Base-by-base conservation (phyloP, 1,140 invertebrate genomes). In the Aphelinus atriplicis region DNA sequence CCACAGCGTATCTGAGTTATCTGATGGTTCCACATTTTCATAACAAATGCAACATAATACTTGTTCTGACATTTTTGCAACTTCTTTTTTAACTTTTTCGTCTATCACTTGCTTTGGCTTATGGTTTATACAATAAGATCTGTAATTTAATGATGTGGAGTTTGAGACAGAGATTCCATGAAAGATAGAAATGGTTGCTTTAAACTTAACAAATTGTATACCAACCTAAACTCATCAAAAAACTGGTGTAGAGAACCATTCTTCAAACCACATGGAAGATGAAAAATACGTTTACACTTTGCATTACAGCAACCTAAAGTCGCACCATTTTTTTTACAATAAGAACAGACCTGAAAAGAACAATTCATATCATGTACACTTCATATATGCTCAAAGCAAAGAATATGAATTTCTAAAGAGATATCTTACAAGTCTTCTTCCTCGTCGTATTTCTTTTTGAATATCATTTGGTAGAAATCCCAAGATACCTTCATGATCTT, bases 391-490 rank as follows among this genome's bases (percentile, higher is more conserved):
- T 58, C 67, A 43, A 68, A 46, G 53, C 0, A 42, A 26, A 26
- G 26, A 26, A 26, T 26, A 26, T 26, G 26, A 26, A 26, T 26
- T 26, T 26, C 26, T 26, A 60, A 60, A 60, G 45, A 73, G n/a
- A 67, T 4, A 57, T 78, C 83, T 85, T 86, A 91, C 91, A 78
- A 92, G 81, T 81, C 84, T 88, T 65, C 82, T 82, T 69, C 90
- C 91, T 81, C 92, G 85, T 72, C 79, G 81, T 42, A 90, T 73
- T 86, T 93, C 92, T 70, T 89, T 90, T 9, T 84, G 76, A 58
- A 93, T 92, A 80, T 93, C 92, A n/a, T 80, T 73, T 10, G 81
- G 75, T 65, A 92, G 77, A 84, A 93, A 93, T 7, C 92, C 92
- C 55, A 91, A 82, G 74, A 92, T 91, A 1, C 92, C 92, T 77